Conservation (phyloP, 2,113 vertebrate species). For the Microcebus lehilahytsara region DNA sequence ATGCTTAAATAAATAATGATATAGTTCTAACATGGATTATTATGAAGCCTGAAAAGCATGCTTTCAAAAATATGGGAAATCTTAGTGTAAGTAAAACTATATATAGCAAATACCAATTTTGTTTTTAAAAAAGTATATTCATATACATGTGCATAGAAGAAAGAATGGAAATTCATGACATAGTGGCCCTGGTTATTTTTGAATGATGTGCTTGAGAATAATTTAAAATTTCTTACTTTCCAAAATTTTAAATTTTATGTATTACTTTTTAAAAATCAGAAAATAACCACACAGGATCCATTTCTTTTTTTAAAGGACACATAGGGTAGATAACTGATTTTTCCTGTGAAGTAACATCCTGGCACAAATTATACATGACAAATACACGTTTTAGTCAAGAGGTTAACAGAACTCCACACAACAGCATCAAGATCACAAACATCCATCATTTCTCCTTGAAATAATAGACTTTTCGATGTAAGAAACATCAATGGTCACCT, state of each 20-base stretch:
- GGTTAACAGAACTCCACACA: background rate
- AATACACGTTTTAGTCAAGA: background rate
- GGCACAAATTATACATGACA: background rate
- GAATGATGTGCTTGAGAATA: background rate
- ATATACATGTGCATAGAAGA: background rate
- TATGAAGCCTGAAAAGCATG: background rate
- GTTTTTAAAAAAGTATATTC: background rate
- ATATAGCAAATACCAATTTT: background rate
- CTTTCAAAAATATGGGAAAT: background rate
- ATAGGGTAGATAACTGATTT: background rate
- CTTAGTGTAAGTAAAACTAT: background rate
- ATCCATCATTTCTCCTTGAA: background rate
- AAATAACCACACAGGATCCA: background rate
- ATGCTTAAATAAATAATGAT: background rate
- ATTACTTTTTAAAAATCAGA: conserved; percentile 35
- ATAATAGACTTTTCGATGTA: background rate
- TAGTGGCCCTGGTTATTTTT: background rate
- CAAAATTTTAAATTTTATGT: background rate
- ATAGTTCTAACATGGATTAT: background rate
- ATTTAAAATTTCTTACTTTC: conserved; percentile 26
- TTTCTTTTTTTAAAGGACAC: background rate
- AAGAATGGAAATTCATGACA: background rate
- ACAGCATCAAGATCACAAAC: background rate
- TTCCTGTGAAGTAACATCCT: background rate
- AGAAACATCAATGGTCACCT: background rate